Percentiles rank a stretch among this genome's conserved stretches.
Evolutionary conservation across 1,140 invertebrate genomes (phyloP).

Genomic region (Heliconius congener): DNA sequence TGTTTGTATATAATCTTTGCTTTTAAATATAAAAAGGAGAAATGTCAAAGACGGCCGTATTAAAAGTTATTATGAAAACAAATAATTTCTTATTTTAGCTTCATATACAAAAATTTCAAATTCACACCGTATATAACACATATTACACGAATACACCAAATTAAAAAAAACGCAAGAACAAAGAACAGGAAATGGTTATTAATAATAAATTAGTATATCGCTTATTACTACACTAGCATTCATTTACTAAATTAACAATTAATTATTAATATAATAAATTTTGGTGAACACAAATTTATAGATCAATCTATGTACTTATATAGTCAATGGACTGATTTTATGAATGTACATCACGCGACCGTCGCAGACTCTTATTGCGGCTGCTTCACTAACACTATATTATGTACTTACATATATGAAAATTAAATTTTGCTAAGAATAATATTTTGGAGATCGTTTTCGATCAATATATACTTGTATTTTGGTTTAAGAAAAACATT

Average conservation of each 20-base stretch:
- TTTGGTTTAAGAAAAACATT: not conserved
- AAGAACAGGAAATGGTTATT: too few relatives aligned
- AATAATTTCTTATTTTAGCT: too few relatives aligned
- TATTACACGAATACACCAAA: too few relatives aligned
- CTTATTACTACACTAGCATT: too few relatives aligned
- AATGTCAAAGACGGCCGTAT: not conserved
- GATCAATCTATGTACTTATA: not conserved
- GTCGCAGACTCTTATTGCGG: not conserved
- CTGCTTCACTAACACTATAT: not conserved
- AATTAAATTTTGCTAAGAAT: not conserved
- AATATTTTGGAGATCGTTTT: not conserved
- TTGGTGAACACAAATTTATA: not conserved
- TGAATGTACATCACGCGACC: constrained; percentile 7
- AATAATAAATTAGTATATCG: too few relatives aligned
- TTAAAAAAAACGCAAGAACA: not conserved
- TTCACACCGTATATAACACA: too few relatives aligned
- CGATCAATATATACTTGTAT: too few relatives aligned
- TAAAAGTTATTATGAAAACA: too few relatives aligned
- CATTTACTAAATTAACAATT: too few relatives aligned
- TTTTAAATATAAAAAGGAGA: not conserved
- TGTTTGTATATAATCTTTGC: not conserved
- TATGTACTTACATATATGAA: not conserved
- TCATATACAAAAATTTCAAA: too few relatives aligned
- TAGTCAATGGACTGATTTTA: constrained; percentile 10
- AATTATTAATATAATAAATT: not conserved